Percentiles rank a stretch among this genome's conserved stretches.
Evolutionary conservation across 2,888 invertebrate genomes (phyloP).

Genomic region (Frankliniella fusca): DNA sequence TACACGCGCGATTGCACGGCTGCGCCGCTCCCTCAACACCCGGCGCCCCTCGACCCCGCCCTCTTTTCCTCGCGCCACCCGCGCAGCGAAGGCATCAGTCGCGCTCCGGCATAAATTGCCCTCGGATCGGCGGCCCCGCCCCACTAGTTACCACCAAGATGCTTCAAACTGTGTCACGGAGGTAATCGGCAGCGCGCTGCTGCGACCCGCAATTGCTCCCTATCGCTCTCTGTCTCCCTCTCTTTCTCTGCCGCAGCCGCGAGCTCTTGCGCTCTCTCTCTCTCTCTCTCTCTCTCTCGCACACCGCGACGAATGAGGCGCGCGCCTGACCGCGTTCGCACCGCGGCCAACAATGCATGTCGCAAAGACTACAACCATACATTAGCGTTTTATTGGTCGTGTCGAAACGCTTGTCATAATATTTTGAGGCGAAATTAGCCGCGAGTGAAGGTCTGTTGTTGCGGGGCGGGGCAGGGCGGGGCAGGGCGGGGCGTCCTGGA

Average conservation of each 20-base stretch:
- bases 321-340: not conserved
- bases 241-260: not conserved
- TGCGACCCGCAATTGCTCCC: not conserved
- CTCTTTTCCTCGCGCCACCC: not conserved
- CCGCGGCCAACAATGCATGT: conserved; percentile 18
- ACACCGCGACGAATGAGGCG: not conserved
- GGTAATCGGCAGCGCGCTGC: conserved; percentile 18
- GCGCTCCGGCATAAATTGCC: not conserved
- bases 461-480: not conserved
- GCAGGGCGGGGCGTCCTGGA: not conserved
- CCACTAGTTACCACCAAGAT: conserved; percentile 19
- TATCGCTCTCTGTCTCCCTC: not conserved
- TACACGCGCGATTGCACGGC: not conserved
- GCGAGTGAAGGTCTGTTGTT: not conserved
- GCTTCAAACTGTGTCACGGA: conserved; percentile 21
- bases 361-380: conserved; percentile 23
- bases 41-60: not conserved
- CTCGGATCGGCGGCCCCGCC: not conserved
- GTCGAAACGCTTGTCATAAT: conserved; percentile 17
- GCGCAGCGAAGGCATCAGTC: conserved; percentile 9
- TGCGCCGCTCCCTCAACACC: not conserved
- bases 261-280: not conserved
- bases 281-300: not conserved
- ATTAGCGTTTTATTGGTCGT: conserved; percentile 25
- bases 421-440: not conserved